Evolutionary conservation across 1,140 invertebrate genomes (phyloP), one percentile per base, ranked within the genome.

Genomic region (Drosophila sechellia): DNA sequence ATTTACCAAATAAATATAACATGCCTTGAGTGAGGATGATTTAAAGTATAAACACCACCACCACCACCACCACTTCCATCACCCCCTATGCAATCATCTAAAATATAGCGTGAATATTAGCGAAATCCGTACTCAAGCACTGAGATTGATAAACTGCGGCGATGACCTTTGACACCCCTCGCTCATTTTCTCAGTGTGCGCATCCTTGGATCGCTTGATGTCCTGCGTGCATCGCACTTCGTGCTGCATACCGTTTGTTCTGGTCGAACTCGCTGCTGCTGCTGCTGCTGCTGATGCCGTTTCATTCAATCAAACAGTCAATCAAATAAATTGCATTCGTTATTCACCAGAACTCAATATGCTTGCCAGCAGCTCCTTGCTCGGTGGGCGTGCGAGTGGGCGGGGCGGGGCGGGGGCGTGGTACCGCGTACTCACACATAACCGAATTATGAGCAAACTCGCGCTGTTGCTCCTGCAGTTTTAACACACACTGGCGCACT

Each of bases 251-350:
- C 45, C 64, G 59, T 65, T 68, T 68, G 49, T 70, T 55, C 66
- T 46, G 49, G 50, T 34, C 15, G 37, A 12, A 48, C 34, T 39
- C 25, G 27, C 34, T 63, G 56, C 55, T 58, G 45, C 46, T 73
- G 64, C 43, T 50, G 48, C 46, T 46, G 64, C 78, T 13, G 43
- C 20, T 12, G 43, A 11, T 27, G 69, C 57, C 48, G 69, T 42
- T 74, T 63, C 83, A 87, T 86, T 86, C 83, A 86, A 87, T 86
- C 79, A 76, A 86, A 87, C 79, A 86, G 81, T 86, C 81, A 86
- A 86, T 86, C 81, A 86, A 87, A 71, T 72, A 81, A 86, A 86
- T 86, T 86, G 81, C 83, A 86, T 86, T 86, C 81, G 83, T 81
- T 86, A 87, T 81, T 72, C 75, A 60, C 37, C 40, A 66, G 46